A percentile compares a stretch with the other conserved stretches of the same genome.
Evolutionary conservation across 2,797 vertebrate genomes (phyloP).

Genomic region (Xerus rutilus): DNA sequence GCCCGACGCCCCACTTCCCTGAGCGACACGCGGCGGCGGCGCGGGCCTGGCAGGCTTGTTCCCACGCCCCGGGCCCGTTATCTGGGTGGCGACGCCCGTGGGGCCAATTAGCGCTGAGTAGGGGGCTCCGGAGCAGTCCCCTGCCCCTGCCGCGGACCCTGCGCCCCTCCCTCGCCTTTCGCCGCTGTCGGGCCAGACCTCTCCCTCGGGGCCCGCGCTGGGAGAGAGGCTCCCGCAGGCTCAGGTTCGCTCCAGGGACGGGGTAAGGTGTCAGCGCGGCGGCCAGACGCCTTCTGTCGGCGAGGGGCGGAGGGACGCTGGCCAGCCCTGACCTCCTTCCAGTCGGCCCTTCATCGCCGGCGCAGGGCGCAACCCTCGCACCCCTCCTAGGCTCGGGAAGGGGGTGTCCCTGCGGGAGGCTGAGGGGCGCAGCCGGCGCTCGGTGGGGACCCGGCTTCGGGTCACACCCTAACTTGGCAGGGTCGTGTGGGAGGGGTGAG

Average conservation of each 20-base stretch:
- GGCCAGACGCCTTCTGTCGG: conserved; percentile 57
- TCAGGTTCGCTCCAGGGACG: conserved; percentile 58
- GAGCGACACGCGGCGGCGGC: not conserved
- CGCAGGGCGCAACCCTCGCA: not conserved
- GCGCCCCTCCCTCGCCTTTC: not conserved
- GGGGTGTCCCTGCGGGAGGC: not conserved
- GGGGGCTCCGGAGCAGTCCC: too few species aligned
- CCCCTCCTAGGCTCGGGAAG: not conserved
- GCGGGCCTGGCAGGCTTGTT: conserved; percentile 26
- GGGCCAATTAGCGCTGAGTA: not conserved
- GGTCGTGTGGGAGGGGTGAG: not conserved
- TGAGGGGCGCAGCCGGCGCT: not conserved
- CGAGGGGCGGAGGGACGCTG: conserved; percentile 13
- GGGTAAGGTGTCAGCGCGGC: conserved; percentile 75
- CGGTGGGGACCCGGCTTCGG: not conserved
- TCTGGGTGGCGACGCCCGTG: not conserved
- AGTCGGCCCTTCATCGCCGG: not conserved
- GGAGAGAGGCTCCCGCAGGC: conserved; percentile 37
- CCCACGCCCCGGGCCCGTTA: conserved; percentile 72
- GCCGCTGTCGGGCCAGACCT: not conserved
- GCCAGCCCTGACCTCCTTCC: conserved; percentile 41
- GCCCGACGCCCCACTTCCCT: not conserved
- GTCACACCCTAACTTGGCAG: conserved; percentile 7
- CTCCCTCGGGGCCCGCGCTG: not conserved
- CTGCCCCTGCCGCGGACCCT: not conserved